phyloP scores from a whole-genome alignment of 2,888 invertebrate species.

The Tyria jacobaeae region DNA sequence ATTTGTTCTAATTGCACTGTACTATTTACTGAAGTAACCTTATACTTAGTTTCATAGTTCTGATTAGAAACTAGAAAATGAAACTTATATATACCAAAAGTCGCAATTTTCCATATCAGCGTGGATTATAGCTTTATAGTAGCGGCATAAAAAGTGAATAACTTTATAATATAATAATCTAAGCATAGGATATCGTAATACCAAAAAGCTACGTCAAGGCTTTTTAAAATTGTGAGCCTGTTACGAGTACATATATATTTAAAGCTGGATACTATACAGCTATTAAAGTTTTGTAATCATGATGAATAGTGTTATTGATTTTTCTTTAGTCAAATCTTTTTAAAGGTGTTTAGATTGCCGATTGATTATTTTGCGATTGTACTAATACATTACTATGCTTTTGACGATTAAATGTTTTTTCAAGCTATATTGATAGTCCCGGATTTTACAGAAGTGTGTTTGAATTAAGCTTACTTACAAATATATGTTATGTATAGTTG shows the following conservation, averaged over 20 bases:
- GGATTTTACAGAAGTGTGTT: too few relatives aligned
- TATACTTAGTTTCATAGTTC: too few relatives aligned
- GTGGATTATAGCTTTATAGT: not conserved
- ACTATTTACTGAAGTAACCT: too few relatives aligned
- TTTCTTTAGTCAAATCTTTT: not conserved
- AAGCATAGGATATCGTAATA: not conserved
- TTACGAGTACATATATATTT: not conserved
- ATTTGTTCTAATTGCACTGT: too few relatives aligned
- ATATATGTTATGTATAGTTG: too few relatives aligned
- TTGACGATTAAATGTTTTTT: not conserved
- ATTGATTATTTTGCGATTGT: not conserved
- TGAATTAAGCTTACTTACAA: too few relatives aligned
- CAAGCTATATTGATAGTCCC: too few relatives aligned
- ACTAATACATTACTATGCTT: not conserved
- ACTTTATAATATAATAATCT: not conserved
- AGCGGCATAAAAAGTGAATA: not conserved
- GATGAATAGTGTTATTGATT: slow-evolving; percentile 5
- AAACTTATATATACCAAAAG: too few relatives aligned
- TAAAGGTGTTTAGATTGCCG: not conserved
- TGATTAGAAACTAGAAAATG: too few relatives aligned
- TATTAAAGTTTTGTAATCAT: not conserved
- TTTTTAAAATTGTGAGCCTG: not conserved
- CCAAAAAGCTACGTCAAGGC: not conserved
- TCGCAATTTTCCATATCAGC: not conserved
- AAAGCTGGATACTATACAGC: not conserved